Evolutionary conservation across 2,888 invertebrate genomes (phyloP), one percentile per base, ranked within the genome.

Genomic region (Patella caerulea): DNA sequence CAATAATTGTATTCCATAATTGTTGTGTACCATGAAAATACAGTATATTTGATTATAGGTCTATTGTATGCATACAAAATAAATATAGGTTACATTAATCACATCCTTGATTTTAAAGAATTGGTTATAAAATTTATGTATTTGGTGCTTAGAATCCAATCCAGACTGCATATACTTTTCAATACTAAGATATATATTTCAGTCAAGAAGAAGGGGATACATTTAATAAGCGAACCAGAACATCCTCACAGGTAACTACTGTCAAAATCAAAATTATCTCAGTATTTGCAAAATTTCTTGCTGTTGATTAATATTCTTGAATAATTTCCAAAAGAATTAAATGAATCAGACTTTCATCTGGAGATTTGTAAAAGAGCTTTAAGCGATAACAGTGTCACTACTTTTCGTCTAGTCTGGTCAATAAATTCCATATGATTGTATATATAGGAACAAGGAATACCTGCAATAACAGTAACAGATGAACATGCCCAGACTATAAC

Each of bases 381-480:
- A 34, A 34, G 34, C 34, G 5, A 34, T 34, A 34, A 34, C 7
- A 5, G 65, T 65, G n/a, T n/a, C n/a, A n/a, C n/a, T n/a, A n/a
- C 65, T 65, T 65, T 65, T 11, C 9, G 5, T n/a, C 9, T 65
- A 65, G 12, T 65, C 19, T 65, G 34, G 34, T 45, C 45, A 45
- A 45, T 45, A 45, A 45, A 45, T 45, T 45, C 45, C 45, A 34
- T 7, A 65, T 45, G 65, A 53, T 2, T 71, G 1, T 29, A 24
- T 52, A 55, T 53, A 75, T 15, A 71, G 70, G 56, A 65, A 34
- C 45, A 59, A n/a, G 59, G 53, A 17, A 65, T 15, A 29, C 87
- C 88, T 29, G 83, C 85, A 34, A 88, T 88, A 69, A 87, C 85
- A 70, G 83, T 88, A n/a, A 85, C 86, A 71, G 87, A 88, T 81